A percentile compares a stretch with the other conserved stretches of the same genome.
These are phyloP conservation scores for Cosmorhoe ocellata DNA, from an alignment of 2,888 invertebrate genomes.

Conservation along the genomic window DNA sequence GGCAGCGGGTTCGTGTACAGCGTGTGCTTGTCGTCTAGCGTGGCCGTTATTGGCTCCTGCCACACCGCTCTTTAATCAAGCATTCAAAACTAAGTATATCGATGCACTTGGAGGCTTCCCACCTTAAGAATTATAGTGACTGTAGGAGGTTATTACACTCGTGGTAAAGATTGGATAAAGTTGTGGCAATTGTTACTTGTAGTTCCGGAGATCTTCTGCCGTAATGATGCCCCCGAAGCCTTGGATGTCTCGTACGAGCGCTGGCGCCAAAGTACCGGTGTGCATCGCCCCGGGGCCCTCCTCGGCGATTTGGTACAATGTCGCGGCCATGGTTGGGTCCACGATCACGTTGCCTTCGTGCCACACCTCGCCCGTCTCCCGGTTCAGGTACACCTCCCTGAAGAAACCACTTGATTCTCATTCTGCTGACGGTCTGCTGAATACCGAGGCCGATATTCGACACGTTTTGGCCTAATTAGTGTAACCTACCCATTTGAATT, in stretches of 20 bases:
- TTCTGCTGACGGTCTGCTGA: too few relatives aligned
- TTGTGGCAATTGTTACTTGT: slow-evolving; percentile 72
- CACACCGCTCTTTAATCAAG: slow-evolving; percentile 79
- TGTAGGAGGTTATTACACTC: too few relatives aligned
- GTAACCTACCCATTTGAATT: too few relatives aligned
- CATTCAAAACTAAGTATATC: too few relatives aligned
- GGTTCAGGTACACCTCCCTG: slow-evolving; percentile 84
- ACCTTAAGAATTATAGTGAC: too few relatives aligned
- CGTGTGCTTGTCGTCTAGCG: slow-evolving; percentile 83
- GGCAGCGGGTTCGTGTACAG: slow-evolving; percentile 91
- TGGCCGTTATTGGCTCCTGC: slow-evolving; percentile 84
- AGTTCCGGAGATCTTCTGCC: slow-evolving; percentile 88
- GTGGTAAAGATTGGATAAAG: too few relatives aligned
- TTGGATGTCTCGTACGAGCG: slow-evolving; percentile 86
- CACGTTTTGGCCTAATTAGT: too few relatives aligned
- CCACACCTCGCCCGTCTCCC: slow-evolving; percentile 82
- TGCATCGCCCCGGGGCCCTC: slow-evolving; percentile 89
- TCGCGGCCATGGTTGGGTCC: slow-evolving; percentile 85
- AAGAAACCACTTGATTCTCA: not conserved
- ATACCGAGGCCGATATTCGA: too few relatives aligned
- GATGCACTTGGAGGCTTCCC: too few relatives aligned
- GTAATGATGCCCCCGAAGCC: slow-evolving; percentile 89
- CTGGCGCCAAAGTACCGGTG: slow-evolving; percentile 85
- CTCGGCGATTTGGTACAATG: slow-evolving; percentile 85
- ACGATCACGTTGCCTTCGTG: slow-evolving; percentile 85